A percentile compares a stretch with the other conserved stretches of the same genome.
Evolutionary conservation across 2,888 invertebrate genomes (phyloP).

Genomic region (Oscheius sp.): DNA sequence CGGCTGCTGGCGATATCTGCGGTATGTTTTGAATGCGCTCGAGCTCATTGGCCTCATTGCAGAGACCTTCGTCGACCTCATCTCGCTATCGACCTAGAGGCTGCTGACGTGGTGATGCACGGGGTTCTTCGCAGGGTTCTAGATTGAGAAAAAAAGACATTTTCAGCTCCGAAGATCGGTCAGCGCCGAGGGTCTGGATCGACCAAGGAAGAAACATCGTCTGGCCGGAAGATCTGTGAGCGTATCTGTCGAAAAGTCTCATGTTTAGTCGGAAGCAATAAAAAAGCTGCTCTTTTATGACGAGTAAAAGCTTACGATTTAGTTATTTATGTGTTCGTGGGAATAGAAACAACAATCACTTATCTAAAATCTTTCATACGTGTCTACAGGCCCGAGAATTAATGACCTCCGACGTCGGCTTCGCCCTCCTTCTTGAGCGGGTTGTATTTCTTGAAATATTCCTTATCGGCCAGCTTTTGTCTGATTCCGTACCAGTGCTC

Average conservation of each 20-base stretch:
- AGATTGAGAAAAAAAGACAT: neutral
- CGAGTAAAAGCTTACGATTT: no score
- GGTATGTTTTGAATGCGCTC: conserved; percentile 30
- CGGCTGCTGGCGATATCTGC: conserved; percentile 66
- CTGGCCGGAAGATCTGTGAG: conserved; percentile 7
- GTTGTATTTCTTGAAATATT: conserved; percentile 71
- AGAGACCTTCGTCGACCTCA: conserved; percentile 32
- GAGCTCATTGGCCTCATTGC: conserved; percentile 14
- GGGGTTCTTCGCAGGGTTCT: conserved; percentile 1
- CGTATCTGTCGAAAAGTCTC: neutral
- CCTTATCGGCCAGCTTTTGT: conserved; percentile 67
- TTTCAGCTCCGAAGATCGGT: conserved; percentile 12
- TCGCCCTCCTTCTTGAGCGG: conserved; percentile 67
- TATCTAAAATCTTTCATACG: conserved; percentile 22
- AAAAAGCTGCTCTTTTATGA: no score
- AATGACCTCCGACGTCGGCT: conserved; percentile 66
- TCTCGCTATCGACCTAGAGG: conserved; percentile 14
- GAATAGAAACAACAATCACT: conserved; percentile 16
- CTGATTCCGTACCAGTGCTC: conserved; percentile 71
- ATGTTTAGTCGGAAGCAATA: neutral
- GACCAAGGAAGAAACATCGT: neutral
- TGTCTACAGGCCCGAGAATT: conserved; percentile 34
- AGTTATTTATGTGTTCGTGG: no score
- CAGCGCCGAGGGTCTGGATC: neutral
- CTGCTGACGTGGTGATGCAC: conserved; percentile 24